Evolutionary conservation across 2,113 vertebrate genomes (phyloP), one percentile per base, ranked within the genome.

Genomic region (Epinephelus moara): DNA sequence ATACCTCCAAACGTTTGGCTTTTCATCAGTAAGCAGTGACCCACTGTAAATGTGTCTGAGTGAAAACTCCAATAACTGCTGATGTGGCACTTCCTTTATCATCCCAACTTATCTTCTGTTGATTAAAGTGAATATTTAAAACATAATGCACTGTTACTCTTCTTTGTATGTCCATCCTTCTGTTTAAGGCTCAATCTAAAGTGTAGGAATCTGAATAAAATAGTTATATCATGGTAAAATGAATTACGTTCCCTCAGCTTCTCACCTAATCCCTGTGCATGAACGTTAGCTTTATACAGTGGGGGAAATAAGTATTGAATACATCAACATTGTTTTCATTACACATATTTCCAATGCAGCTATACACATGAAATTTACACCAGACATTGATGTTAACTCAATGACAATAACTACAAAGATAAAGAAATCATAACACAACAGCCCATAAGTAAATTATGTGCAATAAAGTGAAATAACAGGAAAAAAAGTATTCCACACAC

Each of bases 11-110:
- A 55, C 60, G 25, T 75, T 73, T 62, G 53, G 23, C 72, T 74
- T 67, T 78, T 63, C 82, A 83, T 81, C 83, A 85, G 88, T 82
- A 87, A 82, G 75, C 76, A 83, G 33, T 85, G 86, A 88, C 85
- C 78, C 27, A n/a, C 23, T 79, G 47, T 64, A 72, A 78, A 85
- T 87, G 75, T 67, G 14, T 71, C 27, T 2, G 6, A 81, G 63
- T 55, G 45, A 70, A 62, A 79, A 63, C 40, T 77, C 18, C 13
- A 49, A 0, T 9, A 66, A 73, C 45, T 81, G 85, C 81, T 84
- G 70, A 84, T 33, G 80, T 18, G 42, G 66, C 67, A n/a, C 50
- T 81, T 81, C 70, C 33, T 83, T 72, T 25, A 49, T 63, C 73
- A 64, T 71, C 59, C 33, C 9, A 19, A 50, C 42, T 45, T 19